Percentiles rank a stretch among this genome's conserved stretches.
These are phyloP conservation scores for Centropyge bicolor DNA, from an alignment of 2,797 vertebrate species.

Conservation along the genomic window DNA sequence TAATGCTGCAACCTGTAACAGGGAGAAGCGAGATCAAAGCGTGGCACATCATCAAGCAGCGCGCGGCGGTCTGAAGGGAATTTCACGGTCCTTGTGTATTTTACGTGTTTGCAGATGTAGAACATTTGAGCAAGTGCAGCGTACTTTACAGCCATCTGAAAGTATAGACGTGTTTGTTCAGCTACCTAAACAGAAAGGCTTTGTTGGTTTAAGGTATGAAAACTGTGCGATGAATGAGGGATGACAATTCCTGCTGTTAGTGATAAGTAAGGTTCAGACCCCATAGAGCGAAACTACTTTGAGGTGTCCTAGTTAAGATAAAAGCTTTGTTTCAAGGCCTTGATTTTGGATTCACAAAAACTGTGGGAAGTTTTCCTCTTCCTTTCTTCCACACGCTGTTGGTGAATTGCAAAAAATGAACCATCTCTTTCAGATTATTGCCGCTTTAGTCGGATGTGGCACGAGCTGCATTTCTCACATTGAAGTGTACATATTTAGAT, in stretches of 20 bases:
- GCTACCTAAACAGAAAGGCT: constrained; percentile 8
- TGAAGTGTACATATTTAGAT: constrained; percentile 13
- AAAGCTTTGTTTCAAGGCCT: constrained; percentile 72
- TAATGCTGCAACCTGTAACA: background rate
- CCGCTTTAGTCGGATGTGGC: constrained; percentile 5
- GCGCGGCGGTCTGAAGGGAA: background rate
- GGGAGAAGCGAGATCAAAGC: background rate
- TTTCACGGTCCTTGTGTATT: background rate
- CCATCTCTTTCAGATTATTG: background rate
- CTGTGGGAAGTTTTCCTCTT: constrained; percentile 23
- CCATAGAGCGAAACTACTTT: constrained; percentile 58
- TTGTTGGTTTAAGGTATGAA: constrained; percentile 57
- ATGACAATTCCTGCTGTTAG: constrained; percentile 65
- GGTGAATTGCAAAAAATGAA: constrained; percentile 9
- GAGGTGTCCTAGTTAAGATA: constrained; percentile 75
- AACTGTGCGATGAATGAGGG: constrained; percentile 59
- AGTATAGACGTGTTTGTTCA: constrained; percentile 4
- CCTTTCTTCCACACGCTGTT: constrained; percentile 3
- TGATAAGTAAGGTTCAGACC: constrained; percentile 53
- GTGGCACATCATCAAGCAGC: background rate
- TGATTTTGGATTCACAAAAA: constrained; percentile 66
- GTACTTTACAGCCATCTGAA: background rate
- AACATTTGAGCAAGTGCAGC: background rate
- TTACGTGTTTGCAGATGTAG: constrained; percentile 4
- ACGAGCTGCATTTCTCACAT: background rate